Evolutionary conservation across 2,888 invertebrate genomes (phyloP), one percentile per base, ranked within the genome.

Genomic region (Smittia sp.): DNA sequence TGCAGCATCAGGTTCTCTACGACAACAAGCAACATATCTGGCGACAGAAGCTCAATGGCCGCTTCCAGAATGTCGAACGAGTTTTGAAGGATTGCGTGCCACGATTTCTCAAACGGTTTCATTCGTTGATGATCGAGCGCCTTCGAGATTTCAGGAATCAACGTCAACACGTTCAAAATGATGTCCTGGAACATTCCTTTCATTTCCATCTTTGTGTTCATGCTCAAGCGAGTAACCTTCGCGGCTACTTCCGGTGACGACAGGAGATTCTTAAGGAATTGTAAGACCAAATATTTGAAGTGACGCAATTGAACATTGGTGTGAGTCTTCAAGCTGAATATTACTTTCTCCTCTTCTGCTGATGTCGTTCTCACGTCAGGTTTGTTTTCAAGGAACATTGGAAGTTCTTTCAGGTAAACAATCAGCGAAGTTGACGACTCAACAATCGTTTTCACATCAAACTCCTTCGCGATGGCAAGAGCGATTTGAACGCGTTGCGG

Each of bases 11-110:
- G 82, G 0, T 90, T 89, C 76, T 88, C 85, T 0, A 95, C 85
- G 0, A 94, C 93, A 52, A 88, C 85, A 20, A 96, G 81, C 80
- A 97, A 94, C 84, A 93, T 89, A 18, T 87, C 85, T 0, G 91
- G 88, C 0, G 94, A 91, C 13, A 97, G 80, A 66, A 97, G 80
- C 13, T 89, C 89, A 77, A 92, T 92, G 1, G 92, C 87, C 79
- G 91, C 89, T 77, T 94, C 93, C 73, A 94, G 81, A 58, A 92
- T 85, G 77, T 94, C 93, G 77, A 92, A 91, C 58, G 89, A 87
- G 77, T 91, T 89, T 79, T 92, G 90, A 13, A 92, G 81, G 81
- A 95, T 86, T 0, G 90, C 89, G 78, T 89, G 90, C 93, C 94
- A 94, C 79, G 92, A 96, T 78, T 92, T 92, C 0, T 83, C 83